These are phyloP conservation scores for Anoura caudifer DNA, from an alignment of 2,113 vertebrate species.

Conservation along the genomic window DNA sequence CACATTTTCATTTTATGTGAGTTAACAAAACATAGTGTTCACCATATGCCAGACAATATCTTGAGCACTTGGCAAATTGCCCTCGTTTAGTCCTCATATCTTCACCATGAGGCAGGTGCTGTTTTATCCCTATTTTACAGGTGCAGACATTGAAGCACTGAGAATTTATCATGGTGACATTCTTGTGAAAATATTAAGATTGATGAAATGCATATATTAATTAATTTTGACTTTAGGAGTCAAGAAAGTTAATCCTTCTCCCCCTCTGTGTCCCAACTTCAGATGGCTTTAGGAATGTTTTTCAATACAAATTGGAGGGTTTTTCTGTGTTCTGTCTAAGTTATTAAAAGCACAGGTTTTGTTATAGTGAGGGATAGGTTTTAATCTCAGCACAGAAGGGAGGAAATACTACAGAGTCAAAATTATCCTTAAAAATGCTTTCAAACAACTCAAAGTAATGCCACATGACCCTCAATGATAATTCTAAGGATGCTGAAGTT, in stretches of 20 bases:
- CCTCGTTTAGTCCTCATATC: background rate
- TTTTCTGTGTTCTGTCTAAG: background rate
- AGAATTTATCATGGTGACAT: background rate
- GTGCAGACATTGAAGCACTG: background rate
- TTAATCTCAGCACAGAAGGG: background rate
- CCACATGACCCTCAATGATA: background rate
- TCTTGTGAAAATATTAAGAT: background rate
- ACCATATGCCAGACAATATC: background rate
- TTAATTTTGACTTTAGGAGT: background rate
- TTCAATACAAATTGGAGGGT: background rate
- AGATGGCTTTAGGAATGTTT: background rate
- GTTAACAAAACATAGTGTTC: background rate
- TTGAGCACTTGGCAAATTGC: background rate
- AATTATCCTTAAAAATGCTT: slow-evolving; percentile 14
- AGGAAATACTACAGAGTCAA: slow-evolving; percentile 10
- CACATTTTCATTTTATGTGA: background rate
- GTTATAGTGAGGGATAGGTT: background rate
- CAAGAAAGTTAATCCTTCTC: background rate
- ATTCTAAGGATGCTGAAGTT: background rate
- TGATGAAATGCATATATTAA: background rate
- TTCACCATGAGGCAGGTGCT: background rate
- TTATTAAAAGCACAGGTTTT: background rate
- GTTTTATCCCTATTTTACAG: background rate
- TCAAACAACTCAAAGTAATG: background rate
- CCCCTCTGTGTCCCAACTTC: background rate